Evolutionary conservation across 2,797 vertebrate species (phyloP).

Genomic region (Setipinna tenuifilis): DNA sequence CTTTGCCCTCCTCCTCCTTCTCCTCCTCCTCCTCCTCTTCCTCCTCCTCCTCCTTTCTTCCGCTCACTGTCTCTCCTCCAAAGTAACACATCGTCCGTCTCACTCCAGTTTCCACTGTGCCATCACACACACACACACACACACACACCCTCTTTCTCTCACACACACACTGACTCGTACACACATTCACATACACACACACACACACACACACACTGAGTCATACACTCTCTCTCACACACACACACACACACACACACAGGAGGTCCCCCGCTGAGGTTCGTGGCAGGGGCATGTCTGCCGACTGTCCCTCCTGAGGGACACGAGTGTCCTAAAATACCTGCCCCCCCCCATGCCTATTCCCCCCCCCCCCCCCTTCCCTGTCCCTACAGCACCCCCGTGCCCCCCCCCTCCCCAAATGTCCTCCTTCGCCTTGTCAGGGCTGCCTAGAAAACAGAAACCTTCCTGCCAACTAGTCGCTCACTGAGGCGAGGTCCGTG

Average conservation of each 20-base stretch:
- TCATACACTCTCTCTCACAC: no score
- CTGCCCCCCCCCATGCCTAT: no score
- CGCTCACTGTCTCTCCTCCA: neutral
- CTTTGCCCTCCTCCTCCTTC: no score
- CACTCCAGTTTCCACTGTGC: neutral
- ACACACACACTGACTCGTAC: no score
- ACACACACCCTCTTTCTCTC: no score
- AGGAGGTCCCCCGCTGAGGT: neutral
- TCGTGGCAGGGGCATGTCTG: neutral
- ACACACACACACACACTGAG: no score
- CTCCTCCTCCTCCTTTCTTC: neutral
- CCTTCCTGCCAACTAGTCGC: constrained; percentile 3
- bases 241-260: no score
- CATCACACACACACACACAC: no score
- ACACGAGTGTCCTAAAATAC: neutral
- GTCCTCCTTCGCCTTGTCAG: constrained; percentile 7
- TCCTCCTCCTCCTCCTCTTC: no score
- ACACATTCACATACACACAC: no score
- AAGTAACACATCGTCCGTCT: neutral
- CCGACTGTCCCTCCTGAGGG: neutral
- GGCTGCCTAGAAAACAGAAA: neutral
- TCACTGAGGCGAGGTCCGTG: neutral
- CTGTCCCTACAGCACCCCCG: neutral
- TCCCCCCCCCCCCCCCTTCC: no score
- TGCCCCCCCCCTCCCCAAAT: neutral